Evolutionary conservation across 1,140 invertebrate species (phyloP).

Genomic region (Ylistrum balloti): DNA sequence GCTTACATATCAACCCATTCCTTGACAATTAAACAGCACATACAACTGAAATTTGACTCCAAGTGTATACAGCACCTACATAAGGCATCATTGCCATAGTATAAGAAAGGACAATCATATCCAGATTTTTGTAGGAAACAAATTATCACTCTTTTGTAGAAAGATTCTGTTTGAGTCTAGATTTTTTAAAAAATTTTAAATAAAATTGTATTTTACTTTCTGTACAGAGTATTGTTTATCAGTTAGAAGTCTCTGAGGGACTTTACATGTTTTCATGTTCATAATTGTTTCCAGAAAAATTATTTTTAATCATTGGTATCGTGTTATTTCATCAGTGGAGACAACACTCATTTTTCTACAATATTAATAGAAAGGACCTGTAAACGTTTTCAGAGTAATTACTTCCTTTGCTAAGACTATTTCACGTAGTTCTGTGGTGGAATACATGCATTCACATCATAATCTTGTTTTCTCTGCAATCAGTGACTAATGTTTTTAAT

Average conservation of each 20-base stretch:
- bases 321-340: background rate
- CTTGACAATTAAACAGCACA: no score
- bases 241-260: background rate
- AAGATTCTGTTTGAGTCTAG: no score
- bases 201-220: no score
- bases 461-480: background rate
- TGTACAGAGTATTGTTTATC: background rate
- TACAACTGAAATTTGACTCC: no score
- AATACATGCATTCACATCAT: background rate
- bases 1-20: no score
- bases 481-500: background rate
- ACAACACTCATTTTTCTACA: background rate
- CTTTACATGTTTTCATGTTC: background rate
- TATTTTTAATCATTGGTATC: background rate
- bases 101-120: no score
- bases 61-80: no score
- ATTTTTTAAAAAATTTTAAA: no score
- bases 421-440: background rate
- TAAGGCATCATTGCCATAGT: no score
- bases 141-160: no score
- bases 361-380: background rate
- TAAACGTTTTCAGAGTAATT: background rate
- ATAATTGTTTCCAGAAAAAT: background rate
- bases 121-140: no score
- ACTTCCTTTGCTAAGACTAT: background rate